Percentiles rank a stretch among this genome's conserved stretches.
Evolutionary conservation across 2,113 vertebrate species (phyloP).

Genomic region (Trematomus loennbergii): DNA sequence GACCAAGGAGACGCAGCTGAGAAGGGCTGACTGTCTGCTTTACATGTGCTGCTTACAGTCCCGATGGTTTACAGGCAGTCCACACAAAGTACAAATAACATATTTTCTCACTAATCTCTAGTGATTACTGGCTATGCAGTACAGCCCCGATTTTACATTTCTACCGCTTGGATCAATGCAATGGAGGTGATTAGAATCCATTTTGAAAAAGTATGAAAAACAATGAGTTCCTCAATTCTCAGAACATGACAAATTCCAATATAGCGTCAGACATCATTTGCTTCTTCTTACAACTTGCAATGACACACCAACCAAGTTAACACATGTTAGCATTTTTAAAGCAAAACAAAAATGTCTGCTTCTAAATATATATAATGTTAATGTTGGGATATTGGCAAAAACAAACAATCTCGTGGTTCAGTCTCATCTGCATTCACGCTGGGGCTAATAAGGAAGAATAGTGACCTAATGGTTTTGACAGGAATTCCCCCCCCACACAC

Average conservation of each 20-base stretch:
- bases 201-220: too few relatives aligned
- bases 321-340: too few relatives aligned
- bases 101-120: too few relatives aligned
- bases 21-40: conserved; percentile 4
- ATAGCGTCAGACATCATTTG: not conserved
- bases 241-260: too few relatives aligned
- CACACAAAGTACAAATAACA: not conserved
- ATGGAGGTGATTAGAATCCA: not conserved
- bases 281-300: not conserved
- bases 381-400: not conserved
- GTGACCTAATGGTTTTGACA: conserved; percentile 65
- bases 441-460: conserved; percentile 46
- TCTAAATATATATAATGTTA: not conserved
- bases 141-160: too few relatives aligned
- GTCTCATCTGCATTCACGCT: not conserved
- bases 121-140: too few relatives aligned
- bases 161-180: too few relatives aligned
- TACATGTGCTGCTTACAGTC: conserved; percentile 13
- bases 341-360: not conserved
- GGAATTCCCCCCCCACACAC: conserved; percentile 46
- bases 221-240: too few relatives aligned
- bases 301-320: too few relatives aligned
- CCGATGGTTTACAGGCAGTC: not conserved
- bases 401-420: not conserved
- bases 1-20: conserved; percentile 5